These are phyloP conservation scores for Muricea muricata DNA, from an alignment of 92 coral and sea anemone species.

Conservation along the genomic window DNA sequence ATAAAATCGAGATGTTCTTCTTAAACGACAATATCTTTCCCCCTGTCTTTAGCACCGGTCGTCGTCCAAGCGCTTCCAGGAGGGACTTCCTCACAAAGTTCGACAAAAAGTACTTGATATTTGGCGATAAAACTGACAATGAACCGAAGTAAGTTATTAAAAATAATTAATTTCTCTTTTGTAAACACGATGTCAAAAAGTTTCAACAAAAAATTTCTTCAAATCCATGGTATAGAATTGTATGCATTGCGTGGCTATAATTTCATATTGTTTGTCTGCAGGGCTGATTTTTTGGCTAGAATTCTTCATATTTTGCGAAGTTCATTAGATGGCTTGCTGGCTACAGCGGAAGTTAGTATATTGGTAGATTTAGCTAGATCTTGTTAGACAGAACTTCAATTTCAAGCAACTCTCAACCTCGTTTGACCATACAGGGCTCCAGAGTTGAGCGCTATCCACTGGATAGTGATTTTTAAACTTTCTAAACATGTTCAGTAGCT, in stretches of 20 bases:
- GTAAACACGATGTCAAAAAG: no score
- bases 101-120: conserved; percentile 90
- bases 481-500: no score
- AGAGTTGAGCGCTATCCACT: no score
- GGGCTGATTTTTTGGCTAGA: conserved; percentile 80
- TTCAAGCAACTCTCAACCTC: no score
- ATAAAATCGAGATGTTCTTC: no score
- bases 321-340: conserved; percentile 89
- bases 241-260: no score
- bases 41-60: conserved; percentile 18
- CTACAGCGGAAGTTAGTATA: conserved; percentile 83
- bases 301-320: conserved; percentile 77
- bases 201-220: no score
- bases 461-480: no score
- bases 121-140: conserved; percentile 88
- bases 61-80: conserved; percentile 74
- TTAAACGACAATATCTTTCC: background rate
- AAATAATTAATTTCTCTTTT: background rate
- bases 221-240: no score
- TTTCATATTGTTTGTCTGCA: conserved; percentile 9
- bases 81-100: conserved; percentile 72
- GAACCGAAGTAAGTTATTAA: conserved; percentile 66
- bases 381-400: no score
- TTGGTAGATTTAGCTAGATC: no score
- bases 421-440: no score